These are phyloP conservation scores for Salvelinus namaycush DNA, from an alignment of 2,113 vertebrate genomes.

Conservation along the genomic window DNA sequence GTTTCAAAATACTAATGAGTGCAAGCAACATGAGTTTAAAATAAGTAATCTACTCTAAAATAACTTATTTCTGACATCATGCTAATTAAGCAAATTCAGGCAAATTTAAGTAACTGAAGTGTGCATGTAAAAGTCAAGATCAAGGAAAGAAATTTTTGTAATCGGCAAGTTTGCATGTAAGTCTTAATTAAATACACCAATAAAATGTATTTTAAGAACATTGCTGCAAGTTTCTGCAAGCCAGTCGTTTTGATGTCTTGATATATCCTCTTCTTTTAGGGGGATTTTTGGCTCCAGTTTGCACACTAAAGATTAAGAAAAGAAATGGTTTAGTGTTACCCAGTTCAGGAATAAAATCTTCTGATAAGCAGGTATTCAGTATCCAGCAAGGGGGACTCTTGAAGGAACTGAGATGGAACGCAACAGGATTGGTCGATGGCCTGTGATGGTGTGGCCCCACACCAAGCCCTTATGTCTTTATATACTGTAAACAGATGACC, in stretches of 20 bases:
- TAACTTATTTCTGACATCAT: conserved; percentile 50
- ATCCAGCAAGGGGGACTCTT: conserved; percentile 62
- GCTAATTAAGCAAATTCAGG: conserved; percentile 35
- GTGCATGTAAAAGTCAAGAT: conserved; percentile 50
- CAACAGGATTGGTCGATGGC: conserved; percentile 78
- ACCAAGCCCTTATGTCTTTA: conserved; percentile 82
- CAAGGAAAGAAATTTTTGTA: conserved; percentile 51
- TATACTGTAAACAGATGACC: conserved; percentile 79
- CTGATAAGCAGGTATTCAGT: conserved; percentile 72
- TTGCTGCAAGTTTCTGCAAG: conserved; percentile 49
- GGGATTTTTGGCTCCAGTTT: conserved; percentile 53
- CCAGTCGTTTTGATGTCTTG: conserved; percentile 65
- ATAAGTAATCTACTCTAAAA: conserved; percentile 31
- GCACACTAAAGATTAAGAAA: conserved; percentile 63
- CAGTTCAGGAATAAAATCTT: conserved; percentile 52
- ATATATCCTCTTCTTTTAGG: conserved; percentile 56
- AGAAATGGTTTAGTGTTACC: conserved; percentile 49
- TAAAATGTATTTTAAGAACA: conserved; percentile 73
- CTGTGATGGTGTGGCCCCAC: conserved; percentile 68
- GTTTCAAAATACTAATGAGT: conserved; percentile 25
- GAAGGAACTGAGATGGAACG: conserved; percentile 71
- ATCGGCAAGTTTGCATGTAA: conserved; percentile 54
- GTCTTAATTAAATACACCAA: conserved; percentile 65
- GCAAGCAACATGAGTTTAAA: conserved; percentile 20
- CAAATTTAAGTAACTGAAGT: conserved; percentile 33